These are phyloP conservation scores for Drosophila birchii DNA, from an alignment of 2,888 invertebrate genomes.

Conservation along the genomic window DNA sequence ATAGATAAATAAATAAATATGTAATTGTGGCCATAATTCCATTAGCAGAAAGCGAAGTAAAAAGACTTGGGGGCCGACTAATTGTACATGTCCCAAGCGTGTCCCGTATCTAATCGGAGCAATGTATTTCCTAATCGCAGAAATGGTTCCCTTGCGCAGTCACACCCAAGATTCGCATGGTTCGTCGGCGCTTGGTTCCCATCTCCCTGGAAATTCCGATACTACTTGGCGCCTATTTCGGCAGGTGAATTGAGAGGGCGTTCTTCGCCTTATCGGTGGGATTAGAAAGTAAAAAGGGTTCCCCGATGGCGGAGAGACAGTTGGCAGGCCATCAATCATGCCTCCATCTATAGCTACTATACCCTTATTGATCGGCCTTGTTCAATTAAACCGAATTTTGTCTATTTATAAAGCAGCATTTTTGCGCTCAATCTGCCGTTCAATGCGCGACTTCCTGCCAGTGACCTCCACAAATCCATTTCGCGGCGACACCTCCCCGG, in stretches of 20 bases:
- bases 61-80: constrained; percentile 15
- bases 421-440: constrained; percentile 32
- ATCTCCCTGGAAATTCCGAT: background rate
- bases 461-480: constrained; percentile 51
- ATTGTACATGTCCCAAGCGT: constrained; percentile 35
- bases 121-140: constrained; percentile 53
- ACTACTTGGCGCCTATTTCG: constrained; percentile 5
- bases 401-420: constrained; percentile 31
- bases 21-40: constrained; percentile 62
- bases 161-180: constrained; percentile 29
- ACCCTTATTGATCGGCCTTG: constrained; percentile 24
- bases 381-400: constrained; percentile 32
- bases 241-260: constrained; percentile 7
- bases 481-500: constrained; percentile 28
- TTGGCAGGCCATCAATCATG: constrained; percentile 31
- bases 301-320: background rate
- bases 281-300: constrained; percentile 11
- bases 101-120: constrained; percentile 62
- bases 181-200: background rate
- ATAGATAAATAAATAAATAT: constrained; percentile 54
- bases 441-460: constrained; percentile 26
- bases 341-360: background rate
- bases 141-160: constrained; percentile 6
- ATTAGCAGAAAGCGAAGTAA: constrained; percentile 15
- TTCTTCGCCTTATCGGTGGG: constrained; percentile 6